phyloP scores from a whole-genome alignment of 2,797 vertebrate genomes.

The Rhodeus uyekii region DNA sequence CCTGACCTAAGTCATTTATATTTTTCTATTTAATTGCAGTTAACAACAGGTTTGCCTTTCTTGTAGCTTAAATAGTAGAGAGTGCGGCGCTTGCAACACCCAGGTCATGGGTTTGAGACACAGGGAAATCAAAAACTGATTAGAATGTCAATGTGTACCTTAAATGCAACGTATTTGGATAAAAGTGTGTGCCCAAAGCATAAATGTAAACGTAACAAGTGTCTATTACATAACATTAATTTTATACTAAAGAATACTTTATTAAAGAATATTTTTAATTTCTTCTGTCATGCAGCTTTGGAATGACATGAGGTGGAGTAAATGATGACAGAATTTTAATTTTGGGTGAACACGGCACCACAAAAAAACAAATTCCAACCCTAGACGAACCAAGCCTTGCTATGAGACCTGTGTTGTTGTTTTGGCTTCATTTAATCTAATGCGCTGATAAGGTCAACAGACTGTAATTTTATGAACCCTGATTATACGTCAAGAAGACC shows the following conservation, averaged over 20 bases:
- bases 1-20: too few relatives aligned
- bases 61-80: too few relatives aligned
- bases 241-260: not conserved
- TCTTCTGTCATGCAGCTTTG: not conserved
- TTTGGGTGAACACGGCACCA: not conserved
- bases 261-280: not conserved
- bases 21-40: too few relatives aligned
- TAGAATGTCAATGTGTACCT: too few relatives aligned
- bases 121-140: too few relatives aligned
- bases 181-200: too few relatives aligned
- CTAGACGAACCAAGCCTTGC: not conserved
- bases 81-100: too few relatives aligned
- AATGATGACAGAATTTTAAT: not conserved
- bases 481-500: not conserved
- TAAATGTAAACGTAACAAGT: too few relatives aligned
- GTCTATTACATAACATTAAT: not conserved
- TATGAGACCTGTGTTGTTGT: not conserved
- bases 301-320: not conserved
- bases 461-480: constrained; percentile 20
- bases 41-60: too few relatives aligned
- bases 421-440: constrained; percentile 7
- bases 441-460: not conserved
- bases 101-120: too few relatives aligned
- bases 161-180: too few relatives aligned
- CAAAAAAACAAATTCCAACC: too few relatives aligned